phyloP scores from a whole-genome alignment of 2,888 invertebrate genomes.

The Sesia bembeciformis region DNA sequence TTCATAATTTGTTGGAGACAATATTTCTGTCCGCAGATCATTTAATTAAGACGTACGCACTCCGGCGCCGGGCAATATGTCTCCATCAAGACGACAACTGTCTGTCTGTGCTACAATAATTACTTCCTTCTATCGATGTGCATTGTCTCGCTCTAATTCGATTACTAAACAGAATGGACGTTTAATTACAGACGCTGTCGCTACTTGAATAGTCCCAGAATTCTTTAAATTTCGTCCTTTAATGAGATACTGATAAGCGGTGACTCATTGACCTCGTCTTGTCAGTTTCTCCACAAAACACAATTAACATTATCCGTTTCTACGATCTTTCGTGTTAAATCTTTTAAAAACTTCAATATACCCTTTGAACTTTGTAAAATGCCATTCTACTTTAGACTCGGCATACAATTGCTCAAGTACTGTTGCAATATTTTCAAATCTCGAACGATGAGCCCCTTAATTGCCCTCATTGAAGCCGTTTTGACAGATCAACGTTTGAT shows the following conservation, averaged over 20 bases:
- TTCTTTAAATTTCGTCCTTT: slow-evolving; percentile 7
- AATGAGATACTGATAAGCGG: slow-evolving; percentile 8
- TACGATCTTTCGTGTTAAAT: slow-evolving; percentile 10
- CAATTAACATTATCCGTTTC: slow-evolving; percentile 23
- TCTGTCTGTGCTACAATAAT: slow-evolving; percentile 28
- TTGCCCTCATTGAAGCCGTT: slow-evolving; percentile 15
- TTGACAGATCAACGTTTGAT: slow-evolving; percentile 12
- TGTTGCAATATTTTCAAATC: slow-evolving; percentile 13
- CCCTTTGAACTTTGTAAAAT: slow-evolving; percentile 24
- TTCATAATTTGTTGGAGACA: neutral
- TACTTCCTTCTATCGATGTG: slow-evolving; percentile 39
- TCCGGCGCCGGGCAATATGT: slow-evolving; percentile 30
- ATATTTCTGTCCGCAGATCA: neutral
- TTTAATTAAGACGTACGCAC: slow-evolving; percentile 6
- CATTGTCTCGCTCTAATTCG: slow-evolving; percentile 55
- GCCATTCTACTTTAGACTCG: slow-evolving; percentile 5
- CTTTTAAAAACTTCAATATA: slow-evolving; percentile 7
- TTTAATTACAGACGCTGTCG: slow-evolving; percentile 6
- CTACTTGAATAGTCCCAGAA: slow-evolving; percentile 8
- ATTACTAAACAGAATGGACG: slow-evolving; percentile 33
- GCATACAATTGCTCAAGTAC: slow-evolving; percentile 10
- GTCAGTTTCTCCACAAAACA: slow-evolving; percentile 4
- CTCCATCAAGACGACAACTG: slow-evolving; percentile 37
- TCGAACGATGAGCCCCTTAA: slow-evolving; percentile 7
- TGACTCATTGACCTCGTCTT: slow-evolving; percentile 8